These are phyloP conservation scores for Rousettus leschenaultii DNA, from an alignment of 2,113 vertebrate species.

Conservation along the genomic window DNA sequence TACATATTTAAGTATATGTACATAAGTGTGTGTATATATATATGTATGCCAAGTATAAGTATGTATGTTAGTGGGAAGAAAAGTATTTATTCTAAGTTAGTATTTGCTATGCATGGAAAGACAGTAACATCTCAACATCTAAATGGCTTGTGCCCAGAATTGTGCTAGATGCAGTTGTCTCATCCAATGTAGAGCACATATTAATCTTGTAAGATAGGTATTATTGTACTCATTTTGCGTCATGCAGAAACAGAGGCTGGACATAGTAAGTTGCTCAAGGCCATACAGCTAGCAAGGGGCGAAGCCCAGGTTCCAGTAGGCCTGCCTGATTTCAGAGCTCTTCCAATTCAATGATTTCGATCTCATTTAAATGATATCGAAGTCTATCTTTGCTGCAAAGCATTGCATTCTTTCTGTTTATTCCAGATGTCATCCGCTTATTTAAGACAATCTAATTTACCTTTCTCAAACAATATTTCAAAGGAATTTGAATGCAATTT, in stretches of 20 bases:
- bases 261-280: neutral
- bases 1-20: neutral
- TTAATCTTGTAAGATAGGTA: neutral
- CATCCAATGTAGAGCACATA: neutral
- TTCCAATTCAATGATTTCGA: neutral
- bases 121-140: neutral
- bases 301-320: neutral
- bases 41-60: neutral
- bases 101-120: neutral
- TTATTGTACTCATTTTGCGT: neutral
- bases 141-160: neutral
- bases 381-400: neutral
- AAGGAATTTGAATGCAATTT: neutral
- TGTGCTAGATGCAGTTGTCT: neutral
- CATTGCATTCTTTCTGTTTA: neutral
- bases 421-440: neutral
- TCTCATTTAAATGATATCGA: neutral
- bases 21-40: neutral
- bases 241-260: neutral
- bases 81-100: neutral
- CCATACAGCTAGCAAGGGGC: neutral
- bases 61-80: neutral
- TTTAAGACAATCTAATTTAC: neutral
- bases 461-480: neutral
- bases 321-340: neutral